Conservation (phyloP, 2,888 invertebrate species). For the Acronicta leporina region DNA sequence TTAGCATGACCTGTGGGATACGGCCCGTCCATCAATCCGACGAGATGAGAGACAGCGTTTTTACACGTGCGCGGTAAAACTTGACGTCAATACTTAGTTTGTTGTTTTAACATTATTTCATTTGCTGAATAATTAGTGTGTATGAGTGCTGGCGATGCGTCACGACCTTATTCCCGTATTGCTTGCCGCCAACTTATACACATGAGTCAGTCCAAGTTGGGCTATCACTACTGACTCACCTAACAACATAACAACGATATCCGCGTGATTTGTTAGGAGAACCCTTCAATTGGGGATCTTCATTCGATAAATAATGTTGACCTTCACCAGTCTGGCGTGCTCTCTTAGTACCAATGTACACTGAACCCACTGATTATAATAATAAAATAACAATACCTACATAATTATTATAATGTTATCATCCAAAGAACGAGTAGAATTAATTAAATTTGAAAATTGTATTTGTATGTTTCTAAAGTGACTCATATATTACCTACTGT, state of each 20-base stretch:
- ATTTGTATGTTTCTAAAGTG: too few species aligned
- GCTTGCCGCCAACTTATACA: slow-evolving; percentile 65
- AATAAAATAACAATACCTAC: too few species aligned
- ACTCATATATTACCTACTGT: too few species aligned
- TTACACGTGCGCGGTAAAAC: slow-evolving; percentile 34
- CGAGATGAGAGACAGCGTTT: slow-evolving; percentile 54
- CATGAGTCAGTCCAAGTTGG: slow-evolving; percentile 77
- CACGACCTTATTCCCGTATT: slow-evolving; percentile 75
- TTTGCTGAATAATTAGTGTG: slow-evolving; percentile 64
- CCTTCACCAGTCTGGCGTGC: slow-evolving; percentile 18
- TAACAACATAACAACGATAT: slow-evolving; percentile 39
- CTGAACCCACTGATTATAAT: slow-evolving; percentile 2
- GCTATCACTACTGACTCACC: slow-evolving; percentile 78
- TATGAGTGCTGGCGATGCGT: slow-evolving; percentile 74
- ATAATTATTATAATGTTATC: too few species aligned
- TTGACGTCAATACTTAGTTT: slow-evolving; percentile 38
- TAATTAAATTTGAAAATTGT: background rate
- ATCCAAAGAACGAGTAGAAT: background rate
- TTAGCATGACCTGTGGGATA: slow-evolving; percentile 65
- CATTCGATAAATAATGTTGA: slow-evolving; percentile 19
- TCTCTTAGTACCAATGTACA: background rate
- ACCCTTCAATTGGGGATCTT: slow-evolving; percentile 31
- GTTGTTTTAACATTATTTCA: slow-evolving; percentile 51
- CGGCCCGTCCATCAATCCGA: slow-evolving; percentile 71
- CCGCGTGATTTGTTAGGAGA: slow-evolving; percentile 32